Base-by-base conservation (phyloP, 92 coral and sea anemone genomes). In the Virgularia gustaviana region DNA sequence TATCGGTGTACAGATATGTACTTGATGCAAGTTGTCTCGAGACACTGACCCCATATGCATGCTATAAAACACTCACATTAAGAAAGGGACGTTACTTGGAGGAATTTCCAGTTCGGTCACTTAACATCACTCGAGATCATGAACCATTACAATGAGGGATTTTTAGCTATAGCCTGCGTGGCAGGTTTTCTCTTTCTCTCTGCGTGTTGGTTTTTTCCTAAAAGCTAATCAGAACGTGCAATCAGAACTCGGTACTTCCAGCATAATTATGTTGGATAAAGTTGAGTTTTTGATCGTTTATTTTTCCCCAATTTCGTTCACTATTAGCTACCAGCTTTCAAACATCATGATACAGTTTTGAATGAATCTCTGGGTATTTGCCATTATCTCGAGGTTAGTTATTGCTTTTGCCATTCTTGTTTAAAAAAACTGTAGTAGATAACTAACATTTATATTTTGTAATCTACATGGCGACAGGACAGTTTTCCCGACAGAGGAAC, bases 281-380 rank as follows among this genome's bases (percentile, higher is more conserved):
- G 24, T 22, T 56, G 63, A 56, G 1, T 1, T 2, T 23, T 54
- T 9, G 29, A n/a, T 55, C 32, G 0, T 25, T 19, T 27, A 25
- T 33, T 18, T 31, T 29, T 29, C 19, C 8, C 34, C n/a, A n/a
- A 18, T 25, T 31, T 23, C 28, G 9, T 30, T 19, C 38, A 12
- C 37, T 4, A 34, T 3, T 15, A 68, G 75, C 55, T 68, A 43
- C 75, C 75, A 68, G 61, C 75, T 7, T 68, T 68, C 62, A 68
- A 68, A 32, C 75, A 68, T 15, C 60, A 68, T 12, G 75, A 68
- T 55, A 27, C 38, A 1, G 36, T 68, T 51, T 55, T 68, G 32
- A 68, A 68, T n/a, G 75, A 68, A 22, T 68, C 75, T 1, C 38
- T 68, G 10, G 75, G 75, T 33, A 68, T 68, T 27, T 68, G 75